phyloP scores from a whole-genome alignment of 2,113 vertebrate species.

The Gracilinanus agilis region DNA sequence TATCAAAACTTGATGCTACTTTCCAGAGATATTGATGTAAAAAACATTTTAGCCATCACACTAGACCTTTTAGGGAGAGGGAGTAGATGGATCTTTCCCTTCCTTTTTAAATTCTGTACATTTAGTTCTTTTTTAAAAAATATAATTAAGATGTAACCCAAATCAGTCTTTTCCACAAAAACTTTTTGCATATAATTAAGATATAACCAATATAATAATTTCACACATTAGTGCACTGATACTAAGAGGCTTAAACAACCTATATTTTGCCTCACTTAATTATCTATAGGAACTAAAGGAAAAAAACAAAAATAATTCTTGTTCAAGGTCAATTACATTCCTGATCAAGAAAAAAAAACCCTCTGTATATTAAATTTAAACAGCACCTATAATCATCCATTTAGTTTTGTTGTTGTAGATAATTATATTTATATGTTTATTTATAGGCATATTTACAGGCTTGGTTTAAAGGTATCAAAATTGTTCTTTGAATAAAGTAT shows the following conservation, averaged over 20 bases:
- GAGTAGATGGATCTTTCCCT: not conserved
- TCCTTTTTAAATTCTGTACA: not conserved
- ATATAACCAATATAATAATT: conserved; percentile 22
- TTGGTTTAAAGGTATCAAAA: too few relatives aligned
- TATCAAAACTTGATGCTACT: not conserved
- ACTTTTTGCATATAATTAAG: conserved; percentile 43
- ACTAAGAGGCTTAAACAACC: conserved; percentile 25
- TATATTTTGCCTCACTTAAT: conserved; percentile 49
- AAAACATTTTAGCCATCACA: not conserved
- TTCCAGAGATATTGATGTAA: not conserved
- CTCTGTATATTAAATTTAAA: conserved; percentile 46
- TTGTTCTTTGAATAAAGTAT: too few relatives aligned
- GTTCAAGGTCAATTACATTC: conserved; percentile 54
- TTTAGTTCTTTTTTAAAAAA: not conserved
- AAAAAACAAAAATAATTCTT: conserved; percentile 50
- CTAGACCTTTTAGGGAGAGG: not conserved
- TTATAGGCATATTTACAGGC: too few relatives aligned
- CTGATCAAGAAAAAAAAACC: conserved; percentile 11
- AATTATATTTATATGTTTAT: conserved; percentile 49
- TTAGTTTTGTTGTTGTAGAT: conserved; percentile 60
- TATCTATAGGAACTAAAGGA: conserved; percentile 35
- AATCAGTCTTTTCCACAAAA: too few relatives aligned
- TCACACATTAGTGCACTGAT: not conserved
- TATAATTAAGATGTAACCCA: too few relatives aligned
- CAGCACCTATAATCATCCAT: conserved; percentile 29